Base-by-base conservation (phyloP, 2,113 vertebrate genomes). In the Hyaena hyaena region DNA sequence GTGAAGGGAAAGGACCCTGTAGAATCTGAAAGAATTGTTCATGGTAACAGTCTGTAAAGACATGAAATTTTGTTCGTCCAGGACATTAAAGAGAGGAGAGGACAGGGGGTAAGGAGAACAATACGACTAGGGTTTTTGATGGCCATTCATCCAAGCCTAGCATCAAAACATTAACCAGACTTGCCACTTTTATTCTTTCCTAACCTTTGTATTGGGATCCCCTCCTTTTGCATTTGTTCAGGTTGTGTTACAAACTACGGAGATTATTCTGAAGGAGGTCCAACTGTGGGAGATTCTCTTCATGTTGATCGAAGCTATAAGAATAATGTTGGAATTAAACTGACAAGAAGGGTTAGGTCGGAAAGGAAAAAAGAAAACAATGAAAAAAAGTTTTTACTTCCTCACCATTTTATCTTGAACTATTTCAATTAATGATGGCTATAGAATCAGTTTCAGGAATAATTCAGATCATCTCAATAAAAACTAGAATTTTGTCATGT, bases 401-500 rank as follows among this genome's bases (percentile, higher is more conserved):
- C 77, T 85, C 11, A n/a, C 19, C 12, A 33, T 83, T 92, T 91
- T 83, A 19, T 58, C 48, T 82, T 88, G 26, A 86, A 33, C 48
- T 77, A n/a, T 80, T 82, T 92, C 74, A 61, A 26, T 93, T 48
- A 96, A 33, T 31, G 53, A 87, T 48, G 9, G 39, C 16, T 45
- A 61, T 8, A 43, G 76, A 84, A 43, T 86, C n/a, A 63, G 66
- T 77, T 55, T 95, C 33, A 71, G 69, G 58, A 69, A 84, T 23
- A 66, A 81, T 65, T 96, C 76, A 58, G 28, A 76, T 93, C 76
- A 94, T 83, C 43, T 92, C 87, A 93, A 92, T 8, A 80, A 96
- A 95, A 15, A 48, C 61, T 31, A 24, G 39, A 45, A 55, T 23
- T 90, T 17, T 90, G 24, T 91, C 88, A 80, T 61, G 11, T 81